Base-by-base conservation (phyloP, 2,888 invertebrate genomes). In the Theretra japonica region DNA sequence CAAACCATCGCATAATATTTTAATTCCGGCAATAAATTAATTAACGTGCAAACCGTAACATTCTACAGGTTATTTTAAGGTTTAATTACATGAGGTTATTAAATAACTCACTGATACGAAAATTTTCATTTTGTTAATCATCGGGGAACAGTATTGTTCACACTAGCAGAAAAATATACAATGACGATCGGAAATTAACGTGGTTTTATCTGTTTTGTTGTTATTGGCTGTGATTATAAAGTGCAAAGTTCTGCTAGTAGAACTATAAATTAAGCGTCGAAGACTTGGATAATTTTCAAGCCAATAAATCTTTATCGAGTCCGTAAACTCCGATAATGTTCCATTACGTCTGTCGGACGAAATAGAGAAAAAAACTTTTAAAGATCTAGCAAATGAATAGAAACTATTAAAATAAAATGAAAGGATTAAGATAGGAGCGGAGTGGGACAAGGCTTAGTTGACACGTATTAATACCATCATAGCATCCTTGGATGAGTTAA, bases 61-160 rank as follows among this genome's bases (percentile, higher is more conserved):
- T 60, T 60, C n/a, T 60, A 60, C 59, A 60, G 30, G 30, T 30
- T n/a, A 60, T 28, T 60, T 60, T 28, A 58, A 60, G 59, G 59
- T 60, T 60, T 60, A 60, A 60, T 60, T 60, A 60, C 59, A 30
- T 28, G 30, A 30, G 30, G 59, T 60, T 60, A 60, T 60, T 60
- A 60, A 58, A 60, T 60, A 60, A 60, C 28, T 28, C 59, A 30
- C 59, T 60, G 59, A 60, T 30, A 60, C 30, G 59, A 60, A 60
- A 23, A 58, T 58, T 58, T 58, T 23, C 58, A 58, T 58, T 58
- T n/a, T 53, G 53, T 53, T 58, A 25, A 58, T 58, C 25, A 58
- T 58, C 23, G 25, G 25, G 23, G 25, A 58, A 58, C 28, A 23
- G 23, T 25, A 58, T 58, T 25, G 15, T 58, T 58, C 25, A 11